Percentiles rank a stretch among this genome's conserved stretches.
Evolutionary conservation across 1,140 invertebrate genomes (phyloP).

Genomic region (Penaeus chinensis): DNA sequence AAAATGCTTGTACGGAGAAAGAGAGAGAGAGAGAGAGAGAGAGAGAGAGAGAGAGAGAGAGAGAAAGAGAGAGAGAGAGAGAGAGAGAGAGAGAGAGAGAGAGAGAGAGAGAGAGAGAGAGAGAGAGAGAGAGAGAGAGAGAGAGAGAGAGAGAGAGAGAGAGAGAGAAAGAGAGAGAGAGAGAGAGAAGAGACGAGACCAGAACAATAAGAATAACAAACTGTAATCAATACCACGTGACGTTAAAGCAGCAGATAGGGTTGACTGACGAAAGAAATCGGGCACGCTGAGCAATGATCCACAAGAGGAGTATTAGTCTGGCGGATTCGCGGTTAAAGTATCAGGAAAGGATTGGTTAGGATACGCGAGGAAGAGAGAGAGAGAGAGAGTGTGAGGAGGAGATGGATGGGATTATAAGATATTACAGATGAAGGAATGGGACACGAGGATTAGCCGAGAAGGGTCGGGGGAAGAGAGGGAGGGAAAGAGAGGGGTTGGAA

Average conservation of each 20-base stretch:
- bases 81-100: background rate
- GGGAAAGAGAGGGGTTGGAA: background rate
- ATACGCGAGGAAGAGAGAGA: background rate
- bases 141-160: background rate
- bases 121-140: background rate
- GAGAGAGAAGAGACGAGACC: background rate
- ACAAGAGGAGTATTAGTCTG: too few relatives aligned
- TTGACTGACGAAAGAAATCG: too few relatives aligned
- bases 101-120: background rate
- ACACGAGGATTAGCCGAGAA: background rate
- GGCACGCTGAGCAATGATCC: too few relatives aligned
- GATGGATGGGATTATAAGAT: background rate
- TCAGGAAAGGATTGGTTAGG: background rate
- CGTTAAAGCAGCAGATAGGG: too few relatives aligned
- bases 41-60: background rate
- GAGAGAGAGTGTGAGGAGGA: background rate
- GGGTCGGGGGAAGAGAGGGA: background rate
- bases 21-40: background rate
- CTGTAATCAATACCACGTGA: too few relatives aligned
- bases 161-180: background rate
- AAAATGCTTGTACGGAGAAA: background rate
- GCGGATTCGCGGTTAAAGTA: too few relatives aligned
- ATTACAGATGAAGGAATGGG: background rate
- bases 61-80: background rate
- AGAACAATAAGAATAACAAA: too few relatives aligned